These are phyloP conservation scores for Lepus americanus DNA, from an alignment of 2,113 vertebrate species.

Conservation along the genomic window DNA sequence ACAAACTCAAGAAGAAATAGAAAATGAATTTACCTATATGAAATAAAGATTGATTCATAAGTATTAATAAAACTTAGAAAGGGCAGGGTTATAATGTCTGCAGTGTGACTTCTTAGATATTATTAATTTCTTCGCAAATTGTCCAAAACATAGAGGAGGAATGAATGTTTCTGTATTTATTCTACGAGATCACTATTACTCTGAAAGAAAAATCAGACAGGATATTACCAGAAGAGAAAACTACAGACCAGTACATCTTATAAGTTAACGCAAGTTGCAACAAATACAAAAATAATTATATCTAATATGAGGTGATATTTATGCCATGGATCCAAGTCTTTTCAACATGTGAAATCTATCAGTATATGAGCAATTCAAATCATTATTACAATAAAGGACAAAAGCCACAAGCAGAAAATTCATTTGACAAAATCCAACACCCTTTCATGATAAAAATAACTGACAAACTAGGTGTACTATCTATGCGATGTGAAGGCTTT, in stretches of 20 bases:
- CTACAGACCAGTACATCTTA: background rate
- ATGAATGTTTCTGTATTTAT: background rate
- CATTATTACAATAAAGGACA: background rate
- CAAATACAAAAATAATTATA: background rate
- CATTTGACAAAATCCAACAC: background rate
- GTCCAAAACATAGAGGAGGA: background rate
- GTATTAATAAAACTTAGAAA: too few species aligned
- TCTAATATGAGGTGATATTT: background rate
- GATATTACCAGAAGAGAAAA: too few species aligned
- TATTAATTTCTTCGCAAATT: background rate
- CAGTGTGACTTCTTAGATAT: background rate
- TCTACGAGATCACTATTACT: too few species aligned
- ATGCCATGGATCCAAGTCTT: too few species aligned
- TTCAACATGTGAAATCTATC: too few species aligned
- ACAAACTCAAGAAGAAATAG: too few species aligned
- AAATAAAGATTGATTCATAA: background rate
- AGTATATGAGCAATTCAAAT: background rate
- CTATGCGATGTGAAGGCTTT: background rate
- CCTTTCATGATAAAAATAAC: background rate
- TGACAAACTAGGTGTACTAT: background rate
- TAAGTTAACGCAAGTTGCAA: background rate
- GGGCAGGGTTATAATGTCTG: background rate
- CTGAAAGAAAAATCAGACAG: too few species aligned
- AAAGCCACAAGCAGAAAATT: background rate
- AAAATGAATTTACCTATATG: background rate